Evolutionary conservation across 2,113 vertebrate species (phyloP).

Genomic region (Coturnix japonica): DNA sequence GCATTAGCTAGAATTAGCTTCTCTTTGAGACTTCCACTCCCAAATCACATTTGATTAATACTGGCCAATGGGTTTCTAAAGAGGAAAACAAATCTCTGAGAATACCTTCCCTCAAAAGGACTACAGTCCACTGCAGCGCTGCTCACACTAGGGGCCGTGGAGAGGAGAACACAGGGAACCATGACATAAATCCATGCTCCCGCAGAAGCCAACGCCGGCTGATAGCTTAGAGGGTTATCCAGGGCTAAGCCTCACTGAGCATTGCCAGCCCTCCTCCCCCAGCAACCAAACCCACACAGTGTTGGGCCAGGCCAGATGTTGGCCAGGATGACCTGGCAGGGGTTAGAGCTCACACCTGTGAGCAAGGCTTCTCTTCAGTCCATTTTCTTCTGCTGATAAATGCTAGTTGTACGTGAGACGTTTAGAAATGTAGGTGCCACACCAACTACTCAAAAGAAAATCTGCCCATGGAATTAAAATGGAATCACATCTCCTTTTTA

Average conservation of each 20-base stretch:
- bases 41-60: not conserved
- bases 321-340: not conserved
- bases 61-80: not conserved
- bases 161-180: not conserved
- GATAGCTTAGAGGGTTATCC: not conserved
- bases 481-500: not conserved
- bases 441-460: not conserved
- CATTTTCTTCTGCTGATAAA: not conserved
- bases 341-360: not conserved
- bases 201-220: not conserved
- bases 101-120: not conserved
- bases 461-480: not conserved
- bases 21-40: not conserved
- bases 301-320: not conserved
- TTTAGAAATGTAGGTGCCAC: not conserved
- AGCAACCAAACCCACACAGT: not conserved
- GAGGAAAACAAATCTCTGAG: not conserved
- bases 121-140: not conserved
- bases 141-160: not conserved
- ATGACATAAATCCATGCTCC: not conserved
- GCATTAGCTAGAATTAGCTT: not conserved
- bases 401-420: not conserved
- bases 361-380: not conserved
- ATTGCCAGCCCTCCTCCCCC: not conserved
- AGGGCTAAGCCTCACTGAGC: not conserved